A percentile compares a stretch with the other conserved stretches of the same genome.
Conservation (phyloP, 2,113 vertebrate genomes). For the Gallinago paraguaiae region DNA sequence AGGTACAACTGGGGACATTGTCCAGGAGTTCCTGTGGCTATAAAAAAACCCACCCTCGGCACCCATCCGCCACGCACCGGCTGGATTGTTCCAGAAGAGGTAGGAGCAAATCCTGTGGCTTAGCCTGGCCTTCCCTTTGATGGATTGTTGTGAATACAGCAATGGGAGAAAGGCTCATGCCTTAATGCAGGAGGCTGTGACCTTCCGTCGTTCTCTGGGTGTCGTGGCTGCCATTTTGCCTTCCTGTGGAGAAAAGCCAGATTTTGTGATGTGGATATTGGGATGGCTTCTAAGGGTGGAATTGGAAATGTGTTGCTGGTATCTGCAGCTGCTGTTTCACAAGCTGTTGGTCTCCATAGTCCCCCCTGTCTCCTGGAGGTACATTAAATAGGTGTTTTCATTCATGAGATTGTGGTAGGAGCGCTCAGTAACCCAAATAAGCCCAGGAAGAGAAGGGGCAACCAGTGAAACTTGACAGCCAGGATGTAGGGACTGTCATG, state of each 20-base stretch:
- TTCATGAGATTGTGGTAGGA: neutral
- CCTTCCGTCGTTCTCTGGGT: neutral
- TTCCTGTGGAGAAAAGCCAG: neutral
- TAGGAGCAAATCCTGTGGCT: neutral
- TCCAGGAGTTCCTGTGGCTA: neutral
- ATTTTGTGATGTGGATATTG: neutral
- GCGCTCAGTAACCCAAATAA: neutral
- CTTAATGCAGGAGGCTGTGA: neutral
- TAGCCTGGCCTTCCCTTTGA: neutral
- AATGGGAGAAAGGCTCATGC: neutral
- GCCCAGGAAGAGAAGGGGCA: neutral
- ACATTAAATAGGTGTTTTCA: neutral
- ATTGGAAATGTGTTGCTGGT: neutral
- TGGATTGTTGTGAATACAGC: neutral
- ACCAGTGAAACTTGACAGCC: accelerated
- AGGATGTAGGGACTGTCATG: accelerated
- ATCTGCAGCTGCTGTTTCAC: neutral
- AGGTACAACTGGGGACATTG: neutral
- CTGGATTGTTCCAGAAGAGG: neutral
- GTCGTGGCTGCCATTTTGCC: accelerated
- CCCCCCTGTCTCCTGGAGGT: neutral
- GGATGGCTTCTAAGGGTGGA: neutral
- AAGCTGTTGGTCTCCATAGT: neutral
- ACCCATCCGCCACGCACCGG: accelerated
- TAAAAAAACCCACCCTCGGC: neutral